Evolutionary conservation across 2,113 vertebrate species (phyloP), one percentile per base, ranked within the genome.

Genomic region (Dryoscopus gambensis): DNA sequence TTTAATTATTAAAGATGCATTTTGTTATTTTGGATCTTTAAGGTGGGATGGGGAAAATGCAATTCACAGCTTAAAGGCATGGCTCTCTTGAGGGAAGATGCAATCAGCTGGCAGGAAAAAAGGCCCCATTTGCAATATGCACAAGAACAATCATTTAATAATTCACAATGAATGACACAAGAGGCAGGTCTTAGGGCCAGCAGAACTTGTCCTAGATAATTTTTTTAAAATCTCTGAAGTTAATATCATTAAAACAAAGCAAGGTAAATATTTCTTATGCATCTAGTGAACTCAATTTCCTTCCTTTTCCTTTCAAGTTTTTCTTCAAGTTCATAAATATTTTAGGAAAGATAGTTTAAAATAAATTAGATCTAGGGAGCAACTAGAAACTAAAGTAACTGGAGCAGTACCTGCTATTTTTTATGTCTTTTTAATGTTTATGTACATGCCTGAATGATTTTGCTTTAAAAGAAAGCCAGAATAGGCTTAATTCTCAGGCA

Each of bases 1-100:
- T 94, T 98, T 94, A 98, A 98, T 97, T 97, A 98, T 98, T 98
- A 97, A 98, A 97, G 89, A 97, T 94, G 79, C 84, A 96, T 97
- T 97, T 97, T 96, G 95, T 98, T 98, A 98, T 97, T 95, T 97
- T 88, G 82, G 89, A 83, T 97, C 96, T 97, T 90, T 71, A 95
- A 85, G 35, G 73, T 19, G 11, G 91, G 82, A 92, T 59, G 68
- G 42, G 86, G 76, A 88, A 82, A 95, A 86, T 70, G 70, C 87
- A 95, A 93, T 96, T 97, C 81, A 15, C 69, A 95, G 94, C 96
- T 96, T 93, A 95, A 92, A 97, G 96, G 90, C 91, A 95, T 70
- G 90, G 84, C 87, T 98, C 97, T 98, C 97, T 55, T 73, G 97
- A 97, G 97, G 65, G 78, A 94, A 95, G 88, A 97, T 89, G 94